Base-by-base conservation (phyloP, 2,113 vertebrate genomes). In the Syrmaticus mikado region DNA sequence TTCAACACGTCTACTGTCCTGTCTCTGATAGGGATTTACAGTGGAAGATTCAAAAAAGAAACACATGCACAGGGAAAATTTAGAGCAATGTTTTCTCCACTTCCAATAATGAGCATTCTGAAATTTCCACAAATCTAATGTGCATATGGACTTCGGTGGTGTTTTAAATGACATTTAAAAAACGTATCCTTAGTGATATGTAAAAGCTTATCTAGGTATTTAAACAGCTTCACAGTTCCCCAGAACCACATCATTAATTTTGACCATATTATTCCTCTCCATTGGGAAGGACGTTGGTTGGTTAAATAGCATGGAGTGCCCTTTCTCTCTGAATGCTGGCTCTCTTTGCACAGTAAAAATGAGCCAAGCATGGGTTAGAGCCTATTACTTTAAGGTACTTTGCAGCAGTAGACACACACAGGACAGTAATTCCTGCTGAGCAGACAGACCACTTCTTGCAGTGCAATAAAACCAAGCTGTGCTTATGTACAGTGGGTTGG, bases 401-500 rank as follows among this genome's bases (percentile, higher is more conserved):
- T 32, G 3, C 70, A 58, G 62, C 66, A 71, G 73, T 5, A 85
- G 84, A 14, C 61, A 55, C 41, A 19, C 84, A 97, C 96, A 96
- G 97, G 97, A 94, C 97, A 97, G 88, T 88, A 95, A 93, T 97
- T 98, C 96, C 34, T 92, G 87, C 48, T 24, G 55, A 89, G 90
- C 58, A 97, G 96, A 96, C 96, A 94, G 92, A 83, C 79, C 95
- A 95, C 95, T 97, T 95, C 98, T 98, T 97, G 97, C n/a, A 43
- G 43, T 25, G 8, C 34, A 52, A 94, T 81, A 96, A 88, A 53
- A 76, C 27, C 66, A 80, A 60, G 50, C 71, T 92, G 13, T 78
- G 58, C 80, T 70, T 17, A 67, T 46, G 70, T 34, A 50, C 60
- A 36, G 38, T 7, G 57, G 20, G 10, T 48, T 12, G 19, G 27